Base-by-base conservation (phyloP, 2,113 vertebrate species). In the Onychostoma macrolepis region DNA sequence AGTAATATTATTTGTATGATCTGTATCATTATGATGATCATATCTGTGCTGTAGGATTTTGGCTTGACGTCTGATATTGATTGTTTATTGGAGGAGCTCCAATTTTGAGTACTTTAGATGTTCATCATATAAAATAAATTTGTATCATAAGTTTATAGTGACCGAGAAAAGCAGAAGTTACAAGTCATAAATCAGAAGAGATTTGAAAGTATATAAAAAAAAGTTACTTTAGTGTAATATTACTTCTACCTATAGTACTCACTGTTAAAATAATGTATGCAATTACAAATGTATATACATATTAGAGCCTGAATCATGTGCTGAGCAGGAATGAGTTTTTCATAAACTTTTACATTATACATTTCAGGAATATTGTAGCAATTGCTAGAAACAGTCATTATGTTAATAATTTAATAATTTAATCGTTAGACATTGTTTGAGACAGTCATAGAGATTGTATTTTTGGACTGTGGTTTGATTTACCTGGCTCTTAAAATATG, bases 401-500 rank as follows among this genome's bases (percentile, higher is more conserved):
- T 61, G 12, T 38, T 80, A n/a, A n/a, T n/a, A n/a, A n/a, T n/a
- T n/a, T n/a, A 26, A 78, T 53, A 33, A 2, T 78, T 17, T 11
- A 56, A 79, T 33, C 4, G 28, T 30, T 24, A 43, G 7, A 28
- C 41, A 26, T 63, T 63, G 2, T 81, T n/a, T 45, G 50, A 56
- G 28, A 33, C 21, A n/a, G 36, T 43, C 11, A 26, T 15, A 58
- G 12, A n/a, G 10, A n/a, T 38, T 81, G 4, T 43, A 21, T 21
- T 43, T 28, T 45, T 26, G 45, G 24, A 36, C 36, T 79, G 15
- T 28, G 33, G 45, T 50, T 71, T 43, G 24, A 58, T 82, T 85
- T 85, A 76, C 26, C 9, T 45, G 45, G 76, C 41, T 80, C 6
- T 85, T 28, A 58, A 81, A 56, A 48, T 69, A 87, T 87, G 88